Evolutionary conservation across 2,113 vertebrate genomes (phyloP).

Genomic region (Gobius niger): DNA sequence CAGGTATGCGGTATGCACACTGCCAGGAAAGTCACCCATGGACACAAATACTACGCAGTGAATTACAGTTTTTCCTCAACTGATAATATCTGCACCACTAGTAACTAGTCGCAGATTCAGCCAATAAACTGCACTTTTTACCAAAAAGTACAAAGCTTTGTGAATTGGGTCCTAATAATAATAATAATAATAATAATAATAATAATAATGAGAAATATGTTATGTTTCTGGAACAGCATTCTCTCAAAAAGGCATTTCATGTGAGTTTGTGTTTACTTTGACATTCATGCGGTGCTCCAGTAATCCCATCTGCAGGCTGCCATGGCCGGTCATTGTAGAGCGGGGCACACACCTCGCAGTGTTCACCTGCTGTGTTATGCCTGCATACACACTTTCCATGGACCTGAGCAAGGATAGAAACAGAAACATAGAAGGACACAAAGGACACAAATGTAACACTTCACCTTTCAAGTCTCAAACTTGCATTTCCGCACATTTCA

Average conservation of each 20-base stretch:
- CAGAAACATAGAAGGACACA: constrained; percentile 8
- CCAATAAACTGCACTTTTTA: too few relatives aligned
- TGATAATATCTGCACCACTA: too few relatives aligned
- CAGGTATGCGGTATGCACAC: not conserved
- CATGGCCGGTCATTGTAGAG: constrained; percentile 93
- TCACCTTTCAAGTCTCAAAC: not conserved
- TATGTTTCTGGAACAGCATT: too few relatives aligned
- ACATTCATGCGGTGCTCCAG: constrained; percentile 87
- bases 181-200: too few relatives aligned
- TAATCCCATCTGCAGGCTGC: constrained; percentile 90
- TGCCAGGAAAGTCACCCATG: not conserved
- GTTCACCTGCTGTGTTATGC: constrained; percentile 92
- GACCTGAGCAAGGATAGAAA: constrained; percentile 73
- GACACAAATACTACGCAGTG: not conserved
- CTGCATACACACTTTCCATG: constrained; percentile 95
- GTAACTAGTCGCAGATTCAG: too few relatives aligned
- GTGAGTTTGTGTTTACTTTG: constrained; percentile 79
- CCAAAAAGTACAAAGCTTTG: too few relatives aligned
- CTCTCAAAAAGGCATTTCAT: not conserved
- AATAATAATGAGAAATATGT: too few relatives aligned
- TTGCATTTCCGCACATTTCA: too few relatives aligned
- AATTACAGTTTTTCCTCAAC: too few relatives aligned
- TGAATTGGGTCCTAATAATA: too few relatives aligned
- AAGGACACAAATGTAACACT: not conserved
- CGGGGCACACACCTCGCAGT: constrained; percentile 87